Conservation (phyloP, 2,113 vertebrate genomes). For the Atlantisia rogersi region DNA sequence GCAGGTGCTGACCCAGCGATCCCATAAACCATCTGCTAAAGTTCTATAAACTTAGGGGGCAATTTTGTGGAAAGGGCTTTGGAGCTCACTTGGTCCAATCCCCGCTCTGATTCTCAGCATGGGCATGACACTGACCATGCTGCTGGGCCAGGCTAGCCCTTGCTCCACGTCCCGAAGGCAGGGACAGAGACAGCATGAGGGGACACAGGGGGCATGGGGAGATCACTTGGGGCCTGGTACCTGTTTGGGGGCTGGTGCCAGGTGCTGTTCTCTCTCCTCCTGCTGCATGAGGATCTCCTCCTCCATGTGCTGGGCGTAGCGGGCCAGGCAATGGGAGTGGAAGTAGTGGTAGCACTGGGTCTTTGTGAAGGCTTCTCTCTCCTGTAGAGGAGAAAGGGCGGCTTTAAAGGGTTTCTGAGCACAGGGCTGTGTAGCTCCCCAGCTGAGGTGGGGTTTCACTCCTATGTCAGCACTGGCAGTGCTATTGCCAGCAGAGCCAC, state of each 20-base stretch:
- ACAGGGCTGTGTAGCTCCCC: neutral
- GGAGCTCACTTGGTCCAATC: neutral
- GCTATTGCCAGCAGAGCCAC: neutral
- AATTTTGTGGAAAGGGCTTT: neutral
- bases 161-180: fast-evolving
- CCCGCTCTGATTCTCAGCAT: neutral
- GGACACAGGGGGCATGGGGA: neutral
- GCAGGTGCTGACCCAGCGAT: neutral
- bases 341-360: conserved; percentile 96
- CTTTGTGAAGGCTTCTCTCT: conserved; percentile 91
- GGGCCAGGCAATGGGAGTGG: conserved; percentile 94
- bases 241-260: conserved; percentile 35
- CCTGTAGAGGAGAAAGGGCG: conserved; percentile 70
- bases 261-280: conserved; percentile 82
- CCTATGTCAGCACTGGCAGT: neutral
- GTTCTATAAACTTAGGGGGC: neutral
- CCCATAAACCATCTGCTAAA: neutral
- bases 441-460: neutral
- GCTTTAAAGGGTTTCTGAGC: neutral
- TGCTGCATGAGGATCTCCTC: conserved; percentile 81
- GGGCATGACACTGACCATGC: fast-evolving
- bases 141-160: neutral
- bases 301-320: conserved; percentile 89
- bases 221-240: neutral
- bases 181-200: neutral